Base-by-base conservation (phyloP, 2,888 invertebrate genomes). In the Carterocephalus palaemon region DNA sequence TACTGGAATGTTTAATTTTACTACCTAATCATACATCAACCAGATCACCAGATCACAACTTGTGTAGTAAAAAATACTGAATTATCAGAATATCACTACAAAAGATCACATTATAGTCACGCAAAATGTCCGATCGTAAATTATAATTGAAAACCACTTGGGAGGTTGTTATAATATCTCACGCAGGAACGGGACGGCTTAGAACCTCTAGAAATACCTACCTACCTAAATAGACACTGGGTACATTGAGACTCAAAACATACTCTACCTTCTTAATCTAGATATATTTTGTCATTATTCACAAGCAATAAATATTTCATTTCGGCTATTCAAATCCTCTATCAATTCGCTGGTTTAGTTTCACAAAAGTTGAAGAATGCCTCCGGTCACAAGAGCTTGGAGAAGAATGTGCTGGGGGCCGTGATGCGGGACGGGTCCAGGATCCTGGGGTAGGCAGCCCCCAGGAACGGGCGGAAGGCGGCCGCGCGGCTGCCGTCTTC, bases 341-440 rank as follows among this genome's bases (percentile, higher is more conserved):
- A 43, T 57, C 59, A 57, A 57, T 67, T 74, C 74, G 66, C 59
- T 75, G 64, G 75, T 60, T 80, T 77, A 26, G 53, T 54, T 42
- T 78, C 77, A 20, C 70, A 70, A 46, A 70, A 78, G 43, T 70
- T 76, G 53, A 80, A 81, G 49, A 76, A 82, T 20, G 62, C 64
- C 53, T 66, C 68, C 61, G 85, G 86, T 86, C 86, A 86, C 85
- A 86, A 85, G 0, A 86, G 63, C 53, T 86, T 86, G 0, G 85
- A 84, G 49, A 85, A 85, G 56, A 85, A 86, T 3, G 73, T 70
- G 42, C 73, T 78, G 0, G 85, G 84, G 0, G 82, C 71, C 0
- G 83, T 75, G 64, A 85, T 75, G n/a, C 83, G 59, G 0, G 79
- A 52, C 0, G 83, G 76, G 24, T 84, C 83, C 54, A 84, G 55